Evolutionary conservation across 2,888 invertebrate genomes (phyloP), one percentile per base, ranked within the genome.

Genomic region (Frankliniella fusca): DNA sequence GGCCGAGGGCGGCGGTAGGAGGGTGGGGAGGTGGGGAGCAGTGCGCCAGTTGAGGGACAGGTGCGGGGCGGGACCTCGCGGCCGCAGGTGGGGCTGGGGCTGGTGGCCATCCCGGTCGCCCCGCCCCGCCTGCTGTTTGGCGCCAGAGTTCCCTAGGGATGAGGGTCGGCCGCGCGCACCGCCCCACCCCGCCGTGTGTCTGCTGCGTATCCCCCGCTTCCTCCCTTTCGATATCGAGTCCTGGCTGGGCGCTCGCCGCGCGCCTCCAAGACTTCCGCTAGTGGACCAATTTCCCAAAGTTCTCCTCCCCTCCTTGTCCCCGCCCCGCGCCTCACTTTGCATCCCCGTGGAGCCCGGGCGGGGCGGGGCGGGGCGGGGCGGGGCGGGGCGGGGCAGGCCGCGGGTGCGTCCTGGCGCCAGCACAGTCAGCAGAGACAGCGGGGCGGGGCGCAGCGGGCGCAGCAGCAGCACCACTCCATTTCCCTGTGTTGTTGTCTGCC

Each of bases 231-330:
- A 61, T 61, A 61, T 61, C 61, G 61, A 61, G 61, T 18, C 61
- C 20, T 61, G 61, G 20, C 61, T 1, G 54, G 23, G 70, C 27
- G 70, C 27, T 76, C 70, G 20, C 54, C 38, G 38, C 27, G 70
- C 27, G 70, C 70, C 70, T 27, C 23, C 70, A 76, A 76, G 70
- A 23, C 70, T 76, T 76, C 70, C 70, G 70, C 70, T 76, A 76
- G 70, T 76, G 8, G 70, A 23, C 70, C 70, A 76, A 76, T 76
- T 76, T 76, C 70, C 70, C 27, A 76, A 76, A 7, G n/a, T 18
- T 27, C 8, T 27, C 70, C 27, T 54, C 7, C 54, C 54, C n/a
- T n/a, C n/a, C n/a, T n/a, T n/a, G n/a, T n/a, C 70, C 7, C 70
- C 70, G 2, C 70, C 23, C 27, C 70, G 27, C 70, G 10, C 70